These are phyloP conservation scores for Asteroscopus sphinx DNA, from an alignment of 2,888 invertebrate species.

Conservation along the genomic window DNA sequence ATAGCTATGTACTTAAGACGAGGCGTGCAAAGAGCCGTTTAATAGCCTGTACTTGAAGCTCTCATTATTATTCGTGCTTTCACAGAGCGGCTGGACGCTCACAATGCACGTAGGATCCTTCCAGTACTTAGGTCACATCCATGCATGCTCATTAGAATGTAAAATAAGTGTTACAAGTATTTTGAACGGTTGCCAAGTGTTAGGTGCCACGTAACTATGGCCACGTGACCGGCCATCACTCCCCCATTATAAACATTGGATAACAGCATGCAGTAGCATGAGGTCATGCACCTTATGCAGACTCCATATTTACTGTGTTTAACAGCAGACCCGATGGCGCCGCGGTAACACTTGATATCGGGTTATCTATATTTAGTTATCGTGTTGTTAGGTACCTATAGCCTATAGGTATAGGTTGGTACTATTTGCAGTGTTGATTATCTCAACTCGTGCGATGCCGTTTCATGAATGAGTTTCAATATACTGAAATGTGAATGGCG, in stretches of 20 bases:
- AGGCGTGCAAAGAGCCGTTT: conserved; percentile 23
- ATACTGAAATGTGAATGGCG: conserved; percentile 68
- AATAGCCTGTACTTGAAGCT: conserved; percentile 51
- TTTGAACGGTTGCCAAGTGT: conserved; percentile 81
- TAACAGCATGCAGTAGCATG: conserved; percentile 73
- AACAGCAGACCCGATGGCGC: conserved; percentile 78
- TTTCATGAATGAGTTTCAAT: conserved; percentile 75
- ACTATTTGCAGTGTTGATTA: conserved; percentile 69
- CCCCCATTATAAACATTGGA: conserved; percentile 81
- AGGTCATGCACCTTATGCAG: conserved; percentile 81
- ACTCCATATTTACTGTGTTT: conserved; percentile 67
- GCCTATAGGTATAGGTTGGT: conserved; percentile 54
- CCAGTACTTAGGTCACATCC: conserved; percentile 76
- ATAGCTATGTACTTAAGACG: conserved; percentile 23
- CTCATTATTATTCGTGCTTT: conserved; percentile 66
- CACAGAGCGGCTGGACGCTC: conserved; percentile 56
- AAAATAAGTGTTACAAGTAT: conserved; percentile 76
- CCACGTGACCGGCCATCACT: conserved; percentile 74
- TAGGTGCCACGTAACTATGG: conserved; percentile 71
- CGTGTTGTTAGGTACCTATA: conserved; percentile 56
- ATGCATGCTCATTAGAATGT: conserved; percentile 76
- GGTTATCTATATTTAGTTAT: conserved; percentile 78
- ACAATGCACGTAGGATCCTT: conserved; percentile 74
- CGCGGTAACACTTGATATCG: conserved; percentile 70
- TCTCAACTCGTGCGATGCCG: conserved; percentile 59